A percentile compares a stretch with the other conserved stretches of the same genome.
Evolutionary conservation across 2,113 vertebrate genomes (phyloP).

Genomic region (Aix galericulata): DNA sequence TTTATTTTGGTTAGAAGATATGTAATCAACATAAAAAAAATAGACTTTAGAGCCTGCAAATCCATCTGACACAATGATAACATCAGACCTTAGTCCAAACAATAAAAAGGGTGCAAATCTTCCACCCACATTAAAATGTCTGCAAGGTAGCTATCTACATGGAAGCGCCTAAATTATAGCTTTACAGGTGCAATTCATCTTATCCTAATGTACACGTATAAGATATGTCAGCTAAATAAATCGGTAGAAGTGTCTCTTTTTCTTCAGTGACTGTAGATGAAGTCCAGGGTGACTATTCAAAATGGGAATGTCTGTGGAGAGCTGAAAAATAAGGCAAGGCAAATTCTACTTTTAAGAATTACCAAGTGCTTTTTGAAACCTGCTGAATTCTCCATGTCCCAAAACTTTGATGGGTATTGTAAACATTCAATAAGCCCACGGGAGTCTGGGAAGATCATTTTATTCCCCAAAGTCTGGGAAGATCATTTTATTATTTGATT

Average conservation of each 20-base stretch:
- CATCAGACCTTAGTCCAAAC: neutral
- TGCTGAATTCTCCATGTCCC: neutral
- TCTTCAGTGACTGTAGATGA: neutral
- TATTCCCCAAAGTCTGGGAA: neutral
- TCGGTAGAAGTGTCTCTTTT: neutral
- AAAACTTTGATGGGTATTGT: neutral
- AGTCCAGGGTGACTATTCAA: neutral
- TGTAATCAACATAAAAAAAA: neutral
- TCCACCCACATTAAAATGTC: neutral
- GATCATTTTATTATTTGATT: neutral
- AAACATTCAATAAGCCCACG: neutral
- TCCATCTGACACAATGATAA: neutral
- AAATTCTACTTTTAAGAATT: neutral
- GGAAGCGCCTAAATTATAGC: neutral
- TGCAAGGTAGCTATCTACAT: neutral
- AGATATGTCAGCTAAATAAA: neutral
- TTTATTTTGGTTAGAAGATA: constrained; percentile 31
- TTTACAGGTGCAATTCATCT: constrained; percentile 18
- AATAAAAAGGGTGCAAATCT: neutral
- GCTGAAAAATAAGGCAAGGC: neutral
- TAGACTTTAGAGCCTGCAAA: neutral
- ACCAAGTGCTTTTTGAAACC: neutral
- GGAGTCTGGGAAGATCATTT: neutral
- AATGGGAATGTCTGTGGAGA: neutral
- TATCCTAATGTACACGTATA: neutral